Base-by-base conservation (phyloP, 2,113 vertebrate genomes). In the Zosterops hypoxanthus region DNA sequence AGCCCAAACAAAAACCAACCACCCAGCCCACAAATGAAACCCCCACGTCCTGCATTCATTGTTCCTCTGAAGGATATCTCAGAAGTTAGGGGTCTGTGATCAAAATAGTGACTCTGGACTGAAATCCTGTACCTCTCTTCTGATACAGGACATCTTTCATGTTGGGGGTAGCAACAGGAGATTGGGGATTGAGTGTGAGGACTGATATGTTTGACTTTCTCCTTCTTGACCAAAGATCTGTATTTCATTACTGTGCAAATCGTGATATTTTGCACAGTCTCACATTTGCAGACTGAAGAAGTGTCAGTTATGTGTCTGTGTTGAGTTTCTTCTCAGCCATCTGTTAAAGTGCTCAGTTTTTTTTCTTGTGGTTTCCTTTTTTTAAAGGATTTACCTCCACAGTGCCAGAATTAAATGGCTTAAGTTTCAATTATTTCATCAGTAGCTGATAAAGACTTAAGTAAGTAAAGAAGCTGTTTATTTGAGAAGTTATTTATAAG, bases 31-130 rank as follows among this genome's bases (percentile, higher is more conserved):
- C 36, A 72, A 39, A 56, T 53, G 39, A 79, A 63, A 2, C 5
- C 5, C 22, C 36, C 2, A 44, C 36, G 8, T 47, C 12, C 6
- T 3, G 1, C 12, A 11, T 63, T 61, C 0, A 0, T 64, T 47
- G 14, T 47, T 92, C 33, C 12, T 60, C 25, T 52, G 17, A 71
- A 46, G n/a, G 33, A 9, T 83, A 56, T 68, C 14, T 65, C 6
- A 15, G 55, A 31, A 53, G 25, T 23, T 36, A 22, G 29, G 60
- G 12, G 19, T 47, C 63, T 76, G 36, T 50, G 8, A 39, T 53
- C 25, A 46, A 41, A 71, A 34, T 6, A 64, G 20, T 53, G n/a
- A 26, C 46, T 71, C n/a, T 33, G 21, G 24, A 20, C 12, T 60
- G 41, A 72, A 72, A 34, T 65, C 34, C 19, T 47, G 3, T 42